Conservation (phyloP, 2,113 vertebrate genomes). For the Oenanthe oenanthe region DNA sequence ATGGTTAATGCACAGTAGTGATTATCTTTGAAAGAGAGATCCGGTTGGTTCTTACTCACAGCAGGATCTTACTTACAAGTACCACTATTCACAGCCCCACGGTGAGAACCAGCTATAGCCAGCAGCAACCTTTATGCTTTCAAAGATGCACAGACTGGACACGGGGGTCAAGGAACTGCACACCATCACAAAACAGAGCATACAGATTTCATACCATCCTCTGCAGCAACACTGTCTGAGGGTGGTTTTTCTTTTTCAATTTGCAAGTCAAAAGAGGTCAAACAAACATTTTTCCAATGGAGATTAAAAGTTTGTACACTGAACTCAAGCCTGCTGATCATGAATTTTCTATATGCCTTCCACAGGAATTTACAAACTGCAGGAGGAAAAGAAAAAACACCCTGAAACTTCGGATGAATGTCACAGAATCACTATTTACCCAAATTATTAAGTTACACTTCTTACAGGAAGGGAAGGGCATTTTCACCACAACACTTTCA, state of each 20-base stretch:
- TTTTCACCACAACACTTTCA: background rate
- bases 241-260: background rate
- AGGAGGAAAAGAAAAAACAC: background rate
- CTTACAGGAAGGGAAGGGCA: background rate
- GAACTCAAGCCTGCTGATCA: background rate
- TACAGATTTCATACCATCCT: background rate
- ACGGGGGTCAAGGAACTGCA: background rate
- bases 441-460: background rate
- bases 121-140: background rate
- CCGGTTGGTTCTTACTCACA: background rate
- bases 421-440: background rate
- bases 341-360: background rate
- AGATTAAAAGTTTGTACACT: background rate
- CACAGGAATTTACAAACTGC: background rate
- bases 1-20: background rate
- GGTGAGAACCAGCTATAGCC: background rate
- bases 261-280: background rate
- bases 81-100: background rate
- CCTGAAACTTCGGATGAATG: background rate
- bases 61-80: background rate
- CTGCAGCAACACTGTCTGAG: background rate
- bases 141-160: background rate
- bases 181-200: background rate
- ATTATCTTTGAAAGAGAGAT: background rate
- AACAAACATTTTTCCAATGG: background rate